A percentile compares a stretch with the other conserved stretches of the same genome.
Conservation (phyloP, 2,113 vertebrate genomes). For the Hippocampus zosterae region DNA sequence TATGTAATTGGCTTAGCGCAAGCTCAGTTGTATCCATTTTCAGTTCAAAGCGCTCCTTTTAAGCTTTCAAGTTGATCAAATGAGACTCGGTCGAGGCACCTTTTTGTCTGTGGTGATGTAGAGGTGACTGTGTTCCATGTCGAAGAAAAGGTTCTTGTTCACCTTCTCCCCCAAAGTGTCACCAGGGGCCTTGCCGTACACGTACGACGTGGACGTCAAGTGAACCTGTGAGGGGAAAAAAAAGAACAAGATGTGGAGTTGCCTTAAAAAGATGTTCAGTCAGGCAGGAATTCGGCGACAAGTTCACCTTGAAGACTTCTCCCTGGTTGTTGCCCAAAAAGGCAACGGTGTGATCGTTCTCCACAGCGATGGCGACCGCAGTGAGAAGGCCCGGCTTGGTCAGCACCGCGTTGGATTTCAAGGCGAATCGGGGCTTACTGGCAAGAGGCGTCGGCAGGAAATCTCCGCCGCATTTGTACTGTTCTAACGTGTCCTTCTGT, state of each 20-base stretch:
- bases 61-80: not conserved
- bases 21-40: not conserved
- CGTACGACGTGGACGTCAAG: slow-evolving; percentile 49
- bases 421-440: slow-evolving; percentile 69
- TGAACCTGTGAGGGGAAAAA: slow-evolving; percentile 71
- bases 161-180: slow-evolving; percentile 77
- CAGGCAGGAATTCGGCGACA: not conserved
- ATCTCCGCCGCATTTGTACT: slow-evolving; percentile 82
- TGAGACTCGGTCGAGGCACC: slow-evolving; percentile 59
- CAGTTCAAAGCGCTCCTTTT: not conserved
- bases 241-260: not conserved
- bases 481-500: slow-evolving; percentile 48
- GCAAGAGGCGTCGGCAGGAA: slow-evolving; percentile 90
- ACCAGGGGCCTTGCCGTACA: slow-evolving; percentile 73
- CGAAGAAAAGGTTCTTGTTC: slow-evolving; percentile 86
- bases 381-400: slow-evolving; percentile 71
- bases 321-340: slow-evolving; percentile 86
- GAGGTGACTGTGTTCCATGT: slow-evolving; percentile 72
- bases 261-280: not conserved
- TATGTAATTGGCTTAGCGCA: not conserved
- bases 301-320: slow-evolving; percentile 69
- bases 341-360: slow-evolving; percentile 81
- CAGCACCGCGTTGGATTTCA: slow-evolving; percentile 42
- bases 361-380: slow-evolving; percentile 79
- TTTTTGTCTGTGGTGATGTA: slow-evolving; percentile 88